Base-by-base conservation (phyloP, 2,888 invertebrate genomes). In the Alloscopus bannaensis region DNA sequence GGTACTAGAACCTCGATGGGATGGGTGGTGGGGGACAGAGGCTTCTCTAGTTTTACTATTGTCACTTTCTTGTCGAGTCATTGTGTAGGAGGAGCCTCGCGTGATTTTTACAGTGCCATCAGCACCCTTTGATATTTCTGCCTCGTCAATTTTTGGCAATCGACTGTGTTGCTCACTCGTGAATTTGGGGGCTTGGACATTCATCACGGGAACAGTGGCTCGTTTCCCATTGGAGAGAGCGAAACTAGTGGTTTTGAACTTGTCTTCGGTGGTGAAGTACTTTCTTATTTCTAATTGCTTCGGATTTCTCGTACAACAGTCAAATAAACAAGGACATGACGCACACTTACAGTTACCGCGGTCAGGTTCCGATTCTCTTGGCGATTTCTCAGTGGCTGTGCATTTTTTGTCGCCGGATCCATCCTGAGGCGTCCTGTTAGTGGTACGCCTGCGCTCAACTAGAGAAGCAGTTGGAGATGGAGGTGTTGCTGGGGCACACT, bases 131-230 rank as follows among this genome's bases (percentile, higher is more conserved):
- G 45, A 45, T 4, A 45, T 45, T 45, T 45, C 45, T 11, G 45
- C 45, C 13, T 36, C 8, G 36, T 6, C 36, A 36, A 36, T 13
- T 3, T n/a, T 8, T 47, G n/a, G 4, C 24, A 40, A 18, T n/a
- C 18, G 3, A 3, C n/a, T 11, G 18, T 45, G 4, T 16, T 11
- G n/a, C n/a, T 11, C 8, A 45, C 3, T 18, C 18, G 3, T 45
- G 45, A 3, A 4, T 45, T 45, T 16, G n/a, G n/a, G 13, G 45
- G 3, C 8, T 3, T 11, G n/a, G 3, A 11, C 45, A 16, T 45
- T 45, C 65, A 78, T 65, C 0, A 78, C 65, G 6, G 78, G 78
- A 28, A 78, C 62, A 6, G 71, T 71, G 0, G 66, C 78, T 2
- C 59, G 3, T 0, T 65, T 20, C 0, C 65, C 71, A 45, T 68